Evolutionary conservation across 2,888 invertebrate species (phyloP).

Genomic region (Drosophila borborema): DNA sequence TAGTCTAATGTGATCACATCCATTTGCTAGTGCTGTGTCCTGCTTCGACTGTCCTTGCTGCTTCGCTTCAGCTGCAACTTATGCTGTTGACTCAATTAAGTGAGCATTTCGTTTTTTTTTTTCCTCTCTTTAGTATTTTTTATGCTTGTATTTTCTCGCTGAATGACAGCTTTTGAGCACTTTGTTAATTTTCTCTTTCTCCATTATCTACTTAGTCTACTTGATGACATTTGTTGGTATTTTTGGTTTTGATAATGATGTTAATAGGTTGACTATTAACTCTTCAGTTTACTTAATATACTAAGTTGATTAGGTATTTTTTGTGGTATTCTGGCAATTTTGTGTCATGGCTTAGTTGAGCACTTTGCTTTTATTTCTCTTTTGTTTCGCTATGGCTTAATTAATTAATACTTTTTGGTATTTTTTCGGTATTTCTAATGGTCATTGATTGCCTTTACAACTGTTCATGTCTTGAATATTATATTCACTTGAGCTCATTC

Average conservation of each 20-base stretch:
- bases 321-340: background rate
- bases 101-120: background rate
- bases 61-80: slow-evolving; percentile 16
- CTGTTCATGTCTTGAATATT: background rate
- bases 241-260: background rate
- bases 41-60: slow-evolving; percentile 21
- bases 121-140: slow-evolving; percentile 8
- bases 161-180: background rate
- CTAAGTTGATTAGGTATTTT: background rate
- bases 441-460: background rate
- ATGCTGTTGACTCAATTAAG: slow-evolving; percentile 33
- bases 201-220: background rate
- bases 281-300: background rate
- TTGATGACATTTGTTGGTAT: background rate
- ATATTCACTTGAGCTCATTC: background rate
- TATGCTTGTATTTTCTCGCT: background rate
- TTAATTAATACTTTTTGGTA: background rate
- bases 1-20: slow-evolving; percentile 64
- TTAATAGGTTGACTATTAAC: background rate
- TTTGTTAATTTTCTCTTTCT: background rate
- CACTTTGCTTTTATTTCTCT: background rate
- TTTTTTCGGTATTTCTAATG: background rate
- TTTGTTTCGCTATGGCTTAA: background rate
- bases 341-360: background rate
- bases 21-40: slow-evolving; percentile 36